Base-by-base conservation (phyloP, 1,140 invertebrate genomes). In the Akabosia matsudoensis region DNA sequence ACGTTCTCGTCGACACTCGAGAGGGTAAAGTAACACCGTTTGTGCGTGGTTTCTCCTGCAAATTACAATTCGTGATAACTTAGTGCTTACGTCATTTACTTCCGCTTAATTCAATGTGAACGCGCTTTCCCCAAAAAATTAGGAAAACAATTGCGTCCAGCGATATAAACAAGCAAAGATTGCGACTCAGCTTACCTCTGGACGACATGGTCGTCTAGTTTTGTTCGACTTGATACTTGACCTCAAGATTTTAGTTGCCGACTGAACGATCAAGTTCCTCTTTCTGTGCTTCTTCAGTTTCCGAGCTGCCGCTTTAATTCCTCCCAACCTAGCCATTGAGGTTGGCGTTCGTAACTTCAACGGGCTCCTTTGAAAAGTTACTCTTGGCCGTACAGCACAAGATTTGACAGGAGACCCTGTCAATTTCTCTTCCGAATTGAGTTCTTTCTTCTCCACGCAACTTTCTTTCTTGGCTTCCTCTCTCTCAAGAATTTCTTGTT, bases 221-320 rank as follows among this genome's bases (percentile, higher is more conserved):
- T 67, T 67, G n/a, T 67, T 67, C 13, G 61, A 30, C 22, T 67
- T 67, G 4, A 67, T 67, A 31, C 61, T 67, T 28, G 26, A 16
- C 14, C 61, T 28, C 24, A 67, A 22, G 31, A 67, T 67, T n/a
- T 67, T 67, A 22, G 3, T 67, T 30, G 61, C 61, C 3, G 61
- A 30, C 24, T 67, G 61, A 28, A 30, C 24, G 22, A 16, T 30
- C 22, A 67, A n/a, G 10, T 7, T 28, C 22, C 61, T 7, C 61
- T 67, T 67, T n/a, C 61, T 28, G 30, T 67, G 61, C 22, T 67
- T 67, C 28, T 67, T 67, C 61, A 67, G 30, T 30, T 67, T 67
- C 30, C 61, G 24, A 2, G 61, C 28, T 7, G 24, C 61, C 24
- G n/a, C 61, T 67, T 67, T 67, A 2, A 67, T 67, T 7, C 61